Evolutionary conservation across 2,113 vertebrate genomes (phyloP).

Genomic region (Sinocyclocheilus anophthalmus): DNA sequence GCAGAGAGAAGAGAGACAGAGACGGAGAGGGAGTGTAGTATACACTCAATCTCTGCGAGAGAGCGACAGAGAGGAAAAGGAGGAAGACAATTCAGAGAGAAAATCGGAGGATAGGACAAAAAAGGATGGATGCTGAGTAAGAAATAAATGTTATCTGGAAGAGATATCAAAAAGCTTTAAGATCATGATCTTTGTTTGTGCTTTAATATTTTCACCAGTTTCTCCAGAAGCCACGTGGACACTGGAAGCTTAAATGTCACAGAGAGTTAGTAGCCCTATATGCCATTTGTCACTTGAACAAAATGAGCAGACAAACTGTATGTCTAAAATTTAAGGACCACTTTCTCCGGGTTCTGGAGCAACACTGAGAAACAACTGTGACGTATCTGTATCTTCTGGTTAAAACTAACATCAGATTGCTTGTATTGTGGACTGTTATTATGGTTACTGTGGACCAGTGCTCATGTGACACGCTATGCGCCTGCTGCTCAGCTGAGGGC

Average conservation of each 20-base stretch:
- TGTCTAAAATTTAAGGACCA: conserved; percentile 9
- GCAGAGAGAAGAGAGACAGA: background rate
- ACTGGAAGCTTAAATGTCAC: conserved; percentile 17
- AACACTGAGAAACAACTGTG: background rate
- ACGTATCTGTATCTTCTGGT: background rate
- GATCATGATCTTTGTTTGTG: background rate
- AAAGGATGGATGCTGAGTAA: background rate
- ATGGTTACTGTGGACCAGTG: too few species aligned
- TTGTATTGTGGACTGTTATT: background rate
- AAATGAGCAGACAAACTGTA: background rate
- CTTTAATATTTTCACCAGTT: background rate
- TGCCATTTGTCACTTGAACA: background rate
- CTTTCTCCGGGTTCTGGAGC: background rate
- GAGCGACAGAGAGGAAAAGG: conserved; percentile 25
- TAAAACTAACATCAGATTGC: conserved; percentile 30
- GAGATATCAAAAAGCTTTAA: background rate
- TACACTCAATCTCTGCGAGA: conserved; percentile 17
- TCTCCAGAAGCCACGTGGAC: conserved; percentile 50
- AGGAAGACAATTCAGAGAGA: conserved; percentile 24
- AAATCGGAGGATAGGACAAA: conserved; percentile 14
- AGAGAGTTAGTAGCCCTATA: background rate
- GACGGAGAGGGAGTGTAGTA: conserved; percentile 44
- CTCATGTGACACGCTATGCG: background rate
- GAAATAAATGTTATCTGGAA: conserved; percentile 3
- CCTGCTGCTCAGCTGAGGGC: conserved; percentile 24